Evolutionary conservation across 2,888 invertebrate species (phyloP), one percentile per base, ranked within the genome.

Genomic region (Willowsia nigromaculata): DNA sequence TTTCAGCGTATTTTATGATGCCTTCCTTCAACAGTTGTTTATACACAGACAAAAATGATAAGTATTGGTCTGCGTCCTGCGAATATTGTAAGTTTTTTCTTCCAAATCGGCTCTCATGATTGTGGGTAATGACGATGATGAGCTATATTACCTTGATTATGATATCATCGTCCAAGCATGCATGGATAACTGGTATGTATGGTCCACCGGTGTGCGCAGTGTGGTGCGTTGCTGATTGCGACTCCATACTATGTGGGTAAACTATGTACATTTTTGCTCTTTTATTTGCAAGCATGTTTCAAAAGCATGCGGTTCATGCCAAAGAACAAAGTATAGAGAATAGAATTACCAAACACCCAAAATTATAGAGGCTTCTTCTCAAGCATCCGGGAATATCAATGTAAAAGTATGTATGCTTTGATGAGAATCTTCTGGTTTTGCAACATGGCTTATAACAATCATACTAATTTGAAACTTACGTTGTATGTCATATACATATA

Each of bases 81-180:
- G 40, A 71, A 71, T 71, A 47, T 33, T 43, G n/a, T n/a, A n/a
- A n/a, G n/a, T 37, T 47, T 59, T 59, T 56, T 40, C n/a, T 30
- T 76, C 25, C 15, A 43, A 56, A 62, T 81, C 62, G 30, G 62
- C 37, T 81, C 50, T 65, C 27, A 82, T 82, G 82, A 82, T 82
- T 82, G 62, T 27, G 65, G 81, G 43, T 65, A 50, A 40, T 65
- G 82, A 82, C 15, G 71, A 53, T 74, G 59, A 76, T 76, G 76
- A 65, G 47, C 30, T 59, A 40, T 62, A 85, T 76, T 62, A 62
- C 85, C 85, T 85, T 85, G 85, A 85, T 85, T 85, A 85, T 74
- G 85, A 85, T 85, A 85, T 85, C 85, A 85, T 76, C 85, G 22
- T n/a, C 62, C 43, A 71, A 43, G 71, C 71, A 27, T 76, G 74